Base-by-base conservation (phyloP, 2,113 vertebrate species). In the Etheostoma cragini region DNA sequence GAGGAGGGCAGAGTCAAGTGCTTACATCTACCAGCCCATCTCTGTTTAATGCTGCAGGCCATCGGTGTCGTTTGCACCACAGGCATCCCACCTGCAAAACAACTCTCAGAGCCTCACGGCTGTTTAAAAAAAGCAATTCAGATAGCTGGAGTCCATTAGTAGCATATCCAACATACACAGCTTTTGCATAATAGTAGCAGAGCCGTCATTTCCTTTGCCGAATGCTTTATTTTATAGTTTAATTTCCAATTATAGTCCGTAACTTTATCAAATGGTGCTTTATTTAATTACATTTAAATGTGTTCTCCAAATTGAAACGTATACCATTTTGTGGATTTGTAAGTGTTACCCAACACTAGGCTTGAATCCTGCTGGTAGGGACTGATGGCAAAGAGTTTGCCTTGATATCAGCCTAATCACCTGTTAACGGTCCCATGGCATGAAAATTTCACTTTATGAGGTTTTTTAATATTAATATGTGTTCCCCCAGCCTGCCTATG, bases 1-100 rank as follows among this genome's bases (percentile, higher is more conserved):
- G 61, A 70, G 52, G 78, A 83, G 88, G 84, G 75, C 79, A 74
- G 80, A 88, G 89, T 91, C 87, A 91, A 91, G 90, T 83, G 81
- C 50, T 81, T 30, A 8, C 74, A 84, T 88, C 81, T 65, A 78
- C 50, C 64, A 60, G 71, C 63, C 64, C 52, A 70, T 84, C 84
- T 82, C 46, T 22, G 73, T 62, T 65, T 76, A 67, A 76, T 19
- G 74, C 78, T 64, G 77, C 65, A 46, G 73, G 88, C 77, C 85
- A 67, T 74, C 57, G 2, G 46, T 26, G 72, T 78, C 3, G 42
- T 38, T 81, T 65, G 22, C 80, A 45, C 72, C 62, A 21, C 67
- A 19, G 66, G 57, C 65, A 46, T 78, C 56, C 14, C 53, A 38
- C 22, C 46, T 35, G 64, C 58, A 83, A 74, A 83, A 80, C 62